A percentile compares a stretch with the other conserved stretches of the same genome.
phyloP scores from a whole-genome alignment of 2,797 vertebrate species.

The Lemur catta region DNA sequence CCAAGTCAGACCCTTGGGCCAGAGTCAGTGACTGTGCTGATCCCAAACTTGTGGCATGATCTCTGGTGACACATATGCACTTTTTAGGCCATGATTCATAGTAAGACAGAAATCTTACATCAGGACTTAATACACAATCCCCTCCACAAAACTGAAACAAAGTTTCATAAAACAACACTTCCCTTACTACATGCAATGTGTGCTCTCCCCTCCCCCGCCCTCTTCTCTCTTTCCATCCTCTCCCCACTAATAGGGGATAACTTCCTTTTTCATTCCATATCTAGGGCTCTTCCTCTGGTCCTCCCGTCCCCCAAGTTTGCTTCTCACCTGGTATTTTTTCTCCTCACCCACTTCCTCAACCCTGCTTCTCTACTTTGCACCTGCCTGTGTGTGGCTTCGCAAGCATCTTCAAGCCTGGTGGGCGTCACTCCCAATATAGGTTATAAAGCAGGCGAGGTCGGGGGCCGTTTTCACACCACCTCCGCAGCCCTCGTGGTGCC shows the following conservation, averaged over 20 bases:
- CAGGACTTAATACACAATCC: neutral
- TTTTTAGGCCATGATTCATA: neutral
- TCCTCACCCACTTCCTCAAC: conserved; percentile 21
- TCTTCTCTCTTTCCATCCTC: neutral
- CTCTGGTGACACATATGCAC: rapidly evolving
- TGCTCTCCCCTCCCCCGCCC: neutral
- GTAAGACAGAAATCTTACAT: neutral
- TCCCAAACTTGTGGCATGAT: neutral
- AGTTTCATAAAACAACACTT: neutral
- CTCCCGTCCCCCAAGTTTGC: neutral
- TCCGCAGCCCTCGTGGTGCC: rapidly evolving
- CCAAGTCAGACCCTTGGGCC: neutral
- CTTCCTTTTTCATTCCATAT: neutral
- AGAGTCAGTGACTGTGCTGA: neutral
- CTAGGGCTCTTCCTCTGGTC: neutral
- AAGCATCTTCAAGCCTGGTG: neutral
- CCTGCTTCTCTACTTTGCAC: conserved; percentile 42
- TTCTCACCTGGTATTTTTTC: conserved; percentile 36
- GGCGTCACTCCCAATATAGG: neutral
- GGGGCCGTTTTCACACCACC: too few relatives aligned
- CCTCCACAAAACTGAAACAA: neutral
- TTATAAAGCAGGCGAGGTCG: neutral
- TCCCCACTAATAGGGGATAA: neutral
- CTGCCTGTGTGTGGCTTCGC: conserved; percentile 5
- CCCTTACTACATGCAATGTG: neutral